phyloP scores from a whole-genome alignment of 2,113 vertebrate species.

The Nansenia antarctica region DNA sequence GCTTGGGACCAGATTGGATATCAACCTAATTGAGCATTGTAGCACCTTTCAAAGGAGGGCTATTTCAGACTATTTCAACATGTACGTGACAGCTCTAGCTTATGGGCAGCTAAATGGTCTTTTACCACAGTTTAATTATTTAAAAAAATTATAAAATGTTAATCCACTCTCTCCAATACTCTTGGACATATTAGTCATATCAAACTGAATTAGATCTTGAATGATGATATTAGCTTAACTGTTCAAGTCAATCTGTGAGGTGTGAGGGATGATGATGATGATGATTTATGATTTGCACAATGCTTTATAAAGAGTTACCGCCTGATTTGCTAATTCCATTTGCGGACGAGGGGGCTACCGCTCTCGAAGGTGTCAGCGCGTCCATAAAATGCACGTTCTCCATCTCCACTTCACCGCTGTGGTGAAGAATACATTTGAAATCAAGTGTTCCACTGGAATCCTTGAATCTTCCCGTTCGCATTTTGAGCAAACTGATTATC shows the following conservation, averaged over 20 bases:
- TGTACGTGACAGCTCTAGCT: conserved; percentile 59
- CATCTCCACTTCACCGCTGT: neutral
- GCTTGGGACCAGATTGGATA: conserved; percentile 53
- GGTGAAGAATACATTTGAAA: conserved; percentile 14
- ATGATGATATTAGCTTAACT: conserved; percentile 45
- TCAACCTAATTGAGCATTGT: conserved; percentile 47
- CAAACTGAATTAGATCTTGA: conserved; percentile 58
- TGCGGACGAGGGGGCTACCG: neutral
- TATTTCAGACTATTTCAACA: conserved; percentile 45
- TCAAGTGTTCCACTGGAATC: conserved; percentile 15
- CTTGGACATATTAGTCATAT: conserved; percentile 27
- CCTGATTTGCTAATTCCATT: neutral
- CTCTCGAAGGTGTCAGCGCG: conserved; percentile 10
- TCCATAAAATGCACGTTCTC: neutral
- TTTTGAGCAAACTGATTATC: conserved; percentile 47
- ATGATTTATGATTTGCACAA: no score
- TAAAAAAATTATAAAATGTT: conserved; percentile 71
- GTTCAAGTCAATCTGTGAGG: conserved; percentile 21
- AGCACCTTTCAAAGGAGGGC: conserved; percentile 36
- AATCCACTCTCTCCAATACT: conserved; percentile 44
- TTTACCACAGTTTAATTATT: conserved; percentile 73
- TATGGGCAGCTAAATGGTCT: conserved; percentile 64
- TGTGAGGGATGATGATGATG: no score
- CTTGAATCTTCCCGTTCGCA: conserved; percentile 4
- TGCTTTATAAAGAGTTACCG: neutral